phyloP scores from a whole-genome alignment of 2,888 invertebrate species.

The Temnothorax rugatulus region DNA sequence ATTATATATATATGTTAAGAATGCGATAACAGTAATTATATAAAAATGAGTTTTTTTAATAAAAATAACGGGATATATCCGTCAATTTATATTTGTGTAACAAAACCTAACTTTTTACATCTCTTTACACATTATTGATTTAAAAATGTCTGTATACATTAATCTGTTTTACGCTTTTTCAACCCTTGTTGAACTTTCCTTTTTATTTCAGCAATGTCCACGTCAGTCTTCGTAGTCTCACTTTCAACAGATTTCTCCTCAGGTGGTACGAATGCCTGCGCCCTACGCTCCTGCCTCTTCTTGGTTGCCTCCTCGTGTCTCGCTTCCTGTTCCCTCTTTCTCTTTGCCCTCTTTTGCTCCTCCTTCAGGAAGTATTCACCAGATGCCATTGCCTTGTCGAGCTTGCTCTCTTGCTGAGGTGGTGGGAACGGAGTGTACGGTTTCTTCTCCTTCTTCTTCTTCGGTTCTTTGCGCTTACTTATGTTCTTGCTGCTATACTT shows the following conservation, averaged over 20 bases:
- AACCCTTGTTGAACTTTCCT: slow-evolving; percentile 91
- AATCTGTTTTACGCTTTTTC: slow-evolving; percentile 70
- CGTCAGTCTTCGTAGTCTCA: slow-evolving; percentile 82
- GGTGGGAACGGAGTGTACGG: slow-evolving; percentile 99
- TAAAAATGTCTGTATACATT: background rate
- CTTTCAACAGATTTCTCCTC: slow-evolving; percentile 87
- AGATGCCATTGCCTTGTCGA: slow-evolving; percentile 96
- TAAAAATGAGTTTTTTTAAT: slow-evolving; percentile 76
- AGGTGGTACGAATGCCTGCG: slow-evolving; percentile 94
- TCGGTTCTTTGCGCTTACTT: slow-evolving; percentile 95
- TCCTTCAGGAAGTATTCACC: slow-evolving; percentile 99
- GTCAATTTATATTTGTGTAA: slow-evolving; percentile 39
- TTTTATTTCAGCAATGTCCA: slow-evolving; percentile 92
- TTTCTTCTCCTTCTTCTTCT: slow-evolving; percentile 95
- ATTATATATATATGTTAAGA: slow-evolving; percentile 66
- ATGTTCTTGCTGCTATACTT: slow-evolving; percentile 97
- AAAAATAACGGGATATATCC: slow-evolving; percentile 74
- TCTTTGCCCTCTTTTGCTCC: slow-evolving; percentile 91
- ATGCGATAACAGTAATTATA: slow-evolving; percentile 72
- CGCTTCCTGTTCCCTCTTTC: slow-evolving; percentile 91
- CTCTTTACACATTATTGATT: background rate
- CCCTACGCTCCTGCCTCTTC: slow-evolving; percentile 92
- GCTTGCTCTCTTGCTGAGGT: slow-evolving; percentile 95
- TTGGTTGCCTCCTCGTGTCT: slow-evolving; percentile 92
- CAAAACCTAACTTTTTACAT: slow-evolving; percentile 22